phyloP scores from a whole-genome alignment of 2,797 vertebrate species.

The Lagocephalus sceleratus region DNA sequence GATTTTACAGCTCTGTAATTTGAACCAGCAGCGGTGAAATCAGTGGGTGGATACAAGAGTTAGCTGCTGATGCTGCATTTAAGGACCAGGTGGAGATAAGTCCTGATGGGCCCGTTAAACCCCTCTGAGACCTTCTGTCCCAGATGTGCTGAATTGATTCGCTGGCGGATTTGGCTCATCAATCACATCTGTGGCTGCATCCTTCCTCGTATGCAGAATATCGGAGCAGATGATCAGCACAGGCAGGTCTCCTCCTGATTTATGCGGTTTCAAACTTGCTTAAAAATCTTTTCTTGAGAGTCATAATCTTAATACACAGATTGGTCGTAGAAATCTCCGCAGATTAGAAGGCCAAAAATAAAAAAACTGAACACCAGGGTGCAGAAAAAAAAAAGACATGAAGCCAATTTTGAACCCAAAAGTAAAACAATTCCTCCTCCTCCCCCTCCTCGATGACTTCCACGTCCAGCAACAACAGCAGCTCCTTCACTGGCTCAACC shows the following conservation, averaged over 20 bases:
- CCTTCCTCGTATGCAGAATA: too few species aligned
- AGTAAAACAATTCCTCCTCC: not conserved
- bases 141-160: constrained; percentile 22
- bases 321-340: too few species aligned
- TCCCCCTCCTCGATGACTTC: too few species aligned
- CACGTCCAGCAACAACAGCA: too few species aligned
- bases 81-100: constrained; percentile 1
- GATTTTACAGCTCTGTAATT: constrained; percentile 18
- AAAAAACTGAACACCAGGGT: not conserved
- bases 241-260: too few species aligned
- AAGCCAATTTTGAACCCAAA: constrained; percentile 1
- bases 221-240: too few species aligned
- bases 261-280: too few species aligned
- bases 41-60: constrained; percentile 22
- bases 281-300: too few species aligned
- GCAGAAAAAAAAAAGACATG: not conserved
- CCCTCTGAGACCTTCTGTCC: constrained; percentile 2
- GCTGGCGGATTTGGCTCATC: not conserved
- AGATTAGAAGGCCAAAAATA: too few species aligned
- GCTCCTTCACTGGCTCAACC: too few species aligned
- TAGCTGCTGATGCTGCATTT: constrained; percentile 20
- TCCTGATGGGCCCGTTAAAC: constrained; percentile 11
- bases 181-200: not conserved
- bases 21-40: constrained; percentile 36
- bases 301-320: not conserved